phyloP scores from a whole-genome alignment of 2,113 vertebrate genomes.

The Eretmochelys imbricata region DNA sequence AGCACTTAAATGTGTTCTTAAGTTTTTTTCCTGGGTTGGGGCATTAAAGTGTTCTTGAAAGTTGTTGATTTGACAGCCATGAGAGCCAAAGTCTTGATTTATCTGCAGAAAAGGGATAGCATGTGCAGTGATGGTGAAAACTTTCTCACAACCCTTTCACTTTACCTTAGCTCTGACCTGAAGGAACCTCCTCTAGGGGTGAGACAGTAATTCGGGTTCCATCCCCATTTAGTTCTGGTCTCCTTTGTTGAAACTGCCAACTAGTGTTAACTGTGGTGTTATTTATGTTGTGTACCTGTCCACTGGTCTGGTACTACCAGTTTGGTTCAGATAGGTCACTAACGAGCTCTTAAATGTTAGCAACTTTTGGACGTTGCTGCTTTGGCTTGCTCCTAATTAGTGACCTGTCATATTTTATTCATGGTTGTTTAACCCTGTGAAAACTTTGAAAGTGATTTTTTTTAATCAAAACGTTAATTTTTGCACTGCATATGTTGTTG shows the following conservation, averaged over 20 bases:
- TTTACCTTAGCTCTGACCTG: neutral
- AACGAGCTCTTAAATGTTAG: neutral
- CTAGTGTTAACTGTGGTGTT: neutral
- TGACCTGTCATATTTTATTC: neutral
- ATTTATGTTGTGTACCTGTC: neutral
- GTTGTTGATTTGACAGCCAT: neutral
- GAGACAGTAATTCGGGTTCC: neutral
- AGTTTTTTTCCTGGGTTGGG: neutral
- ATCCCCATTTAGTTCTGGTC: neutral
- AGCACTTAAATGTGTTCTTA: neutral
- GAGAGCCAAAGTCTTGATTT: neutral
- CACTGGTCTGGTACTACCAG: neutral
- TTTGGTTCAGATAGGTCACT: neutral
- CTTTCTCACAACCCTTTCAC: neutral
- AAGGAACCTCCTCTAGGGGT: neutral
- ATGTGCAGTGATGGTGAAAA: fast-evolving
- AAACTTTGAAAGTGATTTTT: neutral
- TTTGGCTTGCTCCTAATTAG: neutral
- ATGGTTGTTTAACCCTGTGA: neutral
- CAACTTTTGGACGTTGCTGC: neutral
- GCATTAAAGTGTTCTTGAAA: neutral
- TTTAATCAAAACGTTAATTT: neutral
- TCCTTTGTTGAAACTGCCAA: neutral
- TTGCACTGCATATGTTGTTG: neutral
- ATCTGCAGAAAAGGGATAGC: neutral